Conservation (phyloP, 2,797 vertebrate species). For the Ataeniobius toweri region DNA sequence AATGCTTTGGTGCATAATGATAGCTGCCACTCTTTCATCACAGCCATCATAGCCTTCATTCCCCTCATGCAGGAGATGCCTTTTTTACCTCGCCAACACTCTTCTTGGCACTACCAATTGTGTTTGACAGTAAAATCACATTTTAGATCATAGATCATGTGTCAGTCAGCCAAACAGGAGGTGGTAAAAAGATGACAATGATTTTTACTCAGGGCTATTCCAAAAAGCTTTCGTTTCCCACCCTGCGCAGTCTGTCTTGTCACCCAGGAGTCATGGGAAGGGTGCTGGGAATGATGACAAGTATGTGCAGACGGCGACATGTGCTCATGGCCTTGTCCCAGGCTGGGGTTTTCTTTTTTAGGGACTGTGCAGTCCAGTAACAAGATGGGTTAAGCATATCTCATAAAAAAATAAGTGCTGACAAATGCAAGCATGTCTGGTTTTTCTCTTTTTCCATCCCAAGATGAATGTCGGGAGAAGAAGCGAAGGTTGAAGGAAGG, state of each 20-base stretch:
- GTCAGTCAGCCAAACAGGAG: conserved; percentile 50
- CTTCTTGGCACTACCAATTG: conserved; percentile 60
- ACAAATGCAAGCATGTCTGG: conserved; percentile 23
- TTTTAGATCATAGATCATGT: conserved; percentile 69
- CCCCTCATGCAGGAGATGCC: conserved; percentile 39
- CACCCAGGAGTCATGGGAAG: conserved; percentile 47
- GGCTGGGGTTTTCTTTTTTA: conserved; percentile 18
- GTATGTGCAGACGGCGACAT: conserved; percentile 22
- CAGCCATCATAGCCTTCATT: conserved; percentile 27
- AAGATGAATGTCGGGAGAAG: conserved; percentile 58
- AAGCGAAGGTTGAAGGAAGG: conserved; percentile 60
- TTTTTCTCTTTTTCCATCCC: conserved; percentile 36
- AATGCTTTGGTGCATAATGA: conserved; percentile 24
- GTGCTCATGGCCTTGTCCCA: conserved; percentile 30
- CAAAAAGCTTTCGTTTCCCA: conserved; percentile 59
- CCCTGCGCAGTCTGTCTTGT: conserved; percentile 38
- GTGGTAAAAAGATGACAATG: conserved; percentile 49
- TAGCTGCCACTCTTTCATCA: conserved; percentile 51
- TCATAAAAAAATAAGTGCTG: conserved; percentile 15
- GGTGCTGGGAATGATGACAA: conserved; percentile 35
- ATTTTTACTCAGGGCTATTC: conserved; percentile 63
- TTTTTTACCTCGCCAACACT: conserved; percentile 59
- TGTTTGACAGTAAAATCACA: conserved; percentile 75
- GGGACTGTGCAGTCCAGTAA: conserved; percentile 12
- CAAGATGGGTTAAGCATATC: conserved; percentile 17